Evolutionary conservation across 2,888 invertebrate species (phyloP).

Genomic region (Noctuana brunneofusca): DNA sequence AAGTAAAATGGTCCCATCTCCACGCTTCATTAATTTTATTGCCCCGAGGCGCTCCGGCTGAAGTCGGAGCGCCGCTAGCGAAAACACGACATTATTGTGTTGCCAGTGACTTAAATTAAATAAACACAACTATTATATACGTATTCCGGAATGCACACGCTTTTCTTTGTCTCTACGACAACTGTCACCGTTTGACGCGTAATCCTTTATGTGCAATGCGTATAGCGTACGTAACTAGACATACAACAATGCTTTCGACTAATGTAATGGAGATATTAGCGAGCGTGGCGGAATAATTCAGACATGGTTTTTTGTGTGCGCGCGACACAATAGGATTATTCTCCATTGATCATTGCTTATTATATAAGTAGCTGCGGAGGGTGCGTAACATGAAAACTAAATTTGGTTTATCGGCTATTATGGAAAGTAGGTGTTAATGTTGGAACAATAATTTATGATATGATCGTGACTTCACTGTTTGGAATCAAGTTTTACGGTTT

Average conservation of each 20-base stretch:
- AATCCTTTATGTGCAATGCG: conserved; percentile 67
- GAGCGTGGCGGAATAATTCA: conserved; percentile 79
- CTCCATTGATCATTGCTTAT: conserved; percentile 82
- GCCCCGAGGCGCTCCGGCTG: conserved; percentile 77
- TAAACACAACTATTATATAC: conserved; percentile 78
- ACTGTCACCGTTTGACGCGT: conserved; percentile 76
- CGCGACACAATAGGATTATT: conserved; percentile 80
- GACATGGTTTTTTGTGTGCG: conserved; percentile 79
- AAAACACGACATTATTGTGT: conserved; percentile 79
- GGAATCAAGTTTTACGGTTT: conserved; percentile 57
- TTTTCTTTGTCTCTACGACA: conserved; percentile 72
- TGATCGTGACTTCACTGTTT: conserved; percentile 75
- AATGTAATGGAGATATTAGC: conserved; percentile 81
- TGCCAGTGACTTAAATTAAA: conserved; percentile 79
- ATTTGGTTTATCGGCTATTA: conserved; percentile 83
- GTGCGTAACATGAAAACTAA: conserved; percentile 82
- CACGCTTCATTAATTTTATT: conserved; percentile 83
- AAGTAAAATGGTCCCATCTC: conserved; percentile 83
- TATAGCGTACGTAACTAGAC: conserved; percentile 36
- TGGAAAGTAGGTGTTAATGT: conserved; percentile 83
- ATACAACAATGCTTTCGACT: conserved; percentile 63
- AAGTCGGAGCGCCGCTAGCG: conserved; percentile 70
- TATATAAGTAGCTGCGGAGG: conserved; percentile 79
- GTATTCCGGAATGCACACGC: conserved; percentile 66
- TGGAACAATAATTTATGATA: conserved; percentile 74